Base-by-base conservation (phyloP, 2,888 invertebrate genomes). In the Strigamia transsilvanica region DNA sequence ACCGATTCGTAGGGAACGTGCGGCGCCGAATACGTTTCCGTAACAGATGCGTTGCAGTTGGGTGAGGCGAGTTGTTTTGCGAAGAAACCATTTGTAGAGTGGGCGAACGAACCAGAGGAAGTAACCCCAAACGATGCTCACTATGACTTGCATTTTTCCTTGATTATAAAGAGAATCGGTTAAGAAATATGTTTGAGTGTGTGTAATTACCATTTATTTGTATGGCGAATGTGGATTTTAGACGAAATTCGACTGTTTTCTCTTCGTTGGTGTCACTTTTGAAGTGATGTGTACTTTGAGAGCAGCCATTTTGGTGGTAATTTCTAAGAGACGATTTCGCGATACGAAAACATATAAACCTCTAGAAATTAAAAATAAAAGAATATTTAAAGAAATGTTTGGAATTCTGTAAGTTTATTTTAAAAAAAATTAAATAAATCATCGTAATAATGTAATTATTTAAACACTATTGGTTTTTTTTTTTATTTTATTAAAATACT, bases 21-120 rank as follows among this genome's bases (percentile, higher is more conserved):
- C 13, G 13, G 42, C 38, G 21, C 96, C 96, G 79, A 90, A 88
- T 80, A n/a, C 13, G 12, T 91, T 89, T 13, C 95, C 95, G 87
- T 97, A 97, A 87, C 96, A 96, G 83, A 98, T 94, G 86, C 98
- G 91, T 88, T 98, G 96, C 42, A 98, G 89, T 89, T 98, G 98
- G 88, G 96, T 97, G 84, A 97, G 90, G 83, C 93, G 92, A 1
- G 97, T 97, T 38, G 95, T 94, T 87, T 92, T 93, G 83, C 93
- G 91, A 34, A 97, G 89, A 87, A 97, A 93, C 95, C 97, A 96
- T 90, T 98, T 98, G 81, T 96, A 90, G 84, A 96, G 89, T n/a
- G 96, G 94, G 85, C 96, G 91, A 79, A 95, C 88, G 88, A 93
- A 94, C 90, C 91, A 92, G 83, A 90, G 90, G 46, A 92, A 87